These are phyloP conservation scores for Lucifuga dentata DNA, from an alignment of 2,113 vertebrate species.

Conservation along the genomic window DNA sequence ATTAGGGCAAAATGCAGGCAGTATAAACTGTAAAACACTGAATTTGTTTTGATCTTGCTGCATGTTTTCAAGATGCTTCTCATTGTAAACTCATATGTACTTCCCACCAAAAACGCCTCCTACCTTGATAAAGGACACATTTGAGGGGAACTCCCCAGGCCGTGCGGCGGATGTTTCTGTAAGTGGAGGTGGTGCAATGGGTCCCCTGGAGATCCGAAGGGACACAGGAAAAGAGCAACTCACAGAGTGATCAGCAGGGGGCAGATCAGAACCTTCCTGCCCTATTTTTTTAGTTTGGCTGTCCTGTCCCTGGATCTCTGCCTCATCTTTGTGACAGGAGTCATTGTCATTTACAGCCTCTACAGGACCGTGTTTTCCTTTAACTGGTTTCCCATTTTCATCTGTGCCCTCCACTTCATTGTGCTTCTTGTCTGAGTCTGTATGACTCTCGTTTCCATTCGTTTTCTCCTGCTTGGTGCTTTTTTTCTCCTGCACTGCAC, in stretches of 20 bases:
- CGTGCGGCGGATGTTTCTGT: constrained; percentile 65
- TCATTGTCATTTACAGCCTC: constrained; percentile 55
- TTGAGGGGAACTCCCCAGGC: constrained; percentile 87
- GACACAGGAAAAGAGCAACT: constrained; percentile 86
- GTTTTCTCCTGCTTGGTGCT: constrained; percentile 43
- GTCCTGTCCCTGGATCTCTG: constrained; percentile 35
- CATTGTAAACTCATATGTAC: not conserved
- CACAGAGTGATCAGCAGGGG: constrained; percentile 43
- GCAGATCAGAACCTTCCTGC: constrained; percentile 28
- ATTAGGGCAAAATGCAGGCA: not conserved
- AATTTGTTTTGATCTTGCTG: not conserved
- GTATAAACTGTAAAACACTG: not conserved
- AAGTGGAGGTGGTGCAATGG: constrained; percentile 89
- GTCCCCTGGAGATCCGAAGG: constrained; percentile 87
- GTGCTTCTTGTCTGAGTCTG: constrained; percentile 45
- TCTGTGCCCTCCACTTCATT: constrained; percentile 22
- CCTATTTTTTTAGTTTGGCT: constrained; percentile 42
- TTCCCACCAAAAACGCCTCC: constrained; percentile 48
- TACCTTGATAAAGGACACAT: constrained; percentile 92
- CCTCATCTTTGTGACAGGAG: constrained; percentile 46
- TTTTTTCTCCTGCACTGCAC: constrained; percentile 41
- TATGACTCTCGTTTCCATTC: constrained; percentile 30
- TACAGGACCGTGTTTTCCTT: constrained; percentile 60
- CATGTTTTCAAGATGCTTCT: not conserved
- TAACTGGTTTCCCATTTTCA: constrained; percentile 55